Conservation (phyloP, 2,888 invertebrate genomes). For the Synergus gifuensis region DNA sequence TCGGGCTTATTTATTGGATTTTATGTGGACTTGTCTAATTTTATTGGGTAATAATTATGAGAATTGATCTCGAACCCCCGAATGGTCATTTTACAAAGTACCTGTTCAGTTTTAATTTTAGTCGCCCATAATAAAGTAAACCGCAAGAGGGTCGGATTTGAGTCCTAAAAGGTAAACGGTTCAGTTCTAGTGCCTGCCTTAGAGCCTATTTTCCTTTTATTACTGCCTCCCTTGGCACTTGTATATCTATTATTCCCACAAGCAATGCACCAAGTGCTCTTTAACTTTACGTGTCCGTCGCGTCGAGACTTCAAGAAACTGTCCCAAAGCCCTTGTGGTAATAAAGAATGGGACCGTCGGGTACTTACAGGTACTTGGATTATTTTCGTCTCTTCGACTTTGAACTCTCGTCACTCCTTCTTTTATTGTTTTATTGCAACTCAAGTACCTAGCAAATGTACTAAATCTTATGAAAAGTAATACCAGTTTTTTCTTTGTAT, state of each 20-base stretch:
- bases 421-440: neutral
- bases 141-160: constrained; percentile 11
- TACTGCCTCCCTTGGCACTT: constrained; percentile 15
- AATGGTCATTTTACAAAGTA: neutral
- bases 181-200: constrained; percentile 20
- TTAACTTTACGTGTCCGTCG: neutral
- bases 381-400: neutral
- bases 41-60: no score
- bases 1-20: no score
- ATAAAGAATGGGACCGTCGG: neutral
- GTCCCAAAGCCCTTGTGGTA: neutral
- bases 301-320: neutral
- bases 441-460: neutral
- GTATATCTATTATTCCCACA: constrained; percentile 23
- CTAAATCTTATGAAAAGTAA: neutral
- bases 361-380: neutral
- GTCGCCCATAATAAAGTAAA: neutral
- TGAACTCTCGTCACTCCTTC: neutral
- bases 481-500: no score
- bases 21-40: no score
- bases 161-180: constrained; percentile 8
- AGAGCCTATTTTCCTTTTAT: constrained; percentile 9
- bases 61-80: neutral
- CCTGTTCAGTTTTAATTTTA: neutral
- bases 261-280: constrained; percentile 5